Base-by-base conservation (phyloP, 2,888 invertebrate species). In the Fragum fragum region DNA sequence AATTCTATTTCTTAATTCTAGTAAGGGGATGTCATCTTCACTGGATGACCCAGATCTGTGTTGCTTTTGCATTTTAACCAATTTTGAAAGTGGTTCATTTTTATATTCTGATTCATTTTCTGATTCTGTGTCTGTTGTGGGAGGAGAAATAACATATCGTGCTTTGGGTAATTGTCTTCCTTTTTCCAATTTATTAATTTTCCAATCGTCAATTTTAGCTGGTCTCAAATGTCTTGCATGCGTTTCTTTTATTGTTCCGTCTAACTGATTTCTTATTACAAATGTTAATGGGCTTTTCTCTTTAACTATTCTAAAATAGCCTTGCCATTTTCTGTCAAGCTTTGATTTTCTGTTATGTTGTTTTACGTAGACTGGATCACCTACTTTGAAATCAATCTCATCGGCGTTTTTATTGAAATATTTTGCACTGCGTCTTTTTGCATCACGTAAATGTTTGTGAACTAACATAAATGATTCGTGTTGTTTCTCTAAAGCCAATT, bases 381-480 rank as follows among this genome's bases (percentile, higher is more conserved):
- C 81, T 18, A 85, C 53, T 70, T 81, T 53, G 53, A 75, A 72
- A 5, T 63, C 61, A 52, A 61, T 32, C 3, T 76, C 61, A 47
- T 78, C 66, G n/a, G 57, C 68, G 14, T 72, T 74, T 29, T 68
- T 52, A 73, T 82, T 57, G 16, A 59, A 63, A 72, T 79, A 63
- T 66, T 61, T 59, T 5, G 53, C 66, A 26, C 73, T 76, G 73
- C 73, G 52, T 28, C 39, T 32, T 29, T 81, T 81, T 16, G 75
- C 59, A 6, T 73, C 32, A 9, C 63, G 61, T n/a, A 73, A n/a
- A 36, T 70, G 42, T 55, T 75, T 66, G 63, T 82, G 73, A n/a
- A 82, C 79, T 28, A 55, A 73, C 11, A 76, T 53, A 73, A 84
- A 81, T 14, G 76, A 42, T 47, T 73, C 78, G 42, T 85, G 81